Evolutionary conservation across 2,888 invertebrate species (phyloP), one percentile per base, ranked within the genome.

Genomic region (Troilus luridus): DNA sequence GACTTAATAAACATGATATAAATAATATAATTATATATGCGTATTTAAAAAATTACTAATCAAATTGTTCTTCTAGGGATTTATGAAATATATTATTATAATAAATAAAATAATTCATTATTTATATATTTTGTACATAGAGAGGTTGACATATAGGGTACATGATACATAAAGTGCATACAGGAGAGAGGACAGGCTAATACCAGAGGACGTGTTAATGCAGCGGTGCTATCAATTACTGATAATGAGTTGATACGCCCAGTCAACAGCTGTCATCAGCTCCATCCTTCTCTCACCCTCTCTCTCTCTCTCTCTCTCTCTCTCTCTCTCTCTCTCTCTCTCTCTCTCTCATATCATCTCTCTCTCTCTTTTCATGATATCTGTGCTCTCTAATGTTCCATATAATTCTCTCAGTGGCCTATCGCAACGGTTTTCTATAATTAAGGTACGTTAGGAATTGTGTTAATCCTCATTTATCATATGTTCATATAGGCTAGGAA

Each of bases 231-330:
- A 90, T 90, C 67, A 90, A 90, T 90, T 90, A 90, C 81, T 81
- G 67, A 90, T 90, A 81, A 90, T 81, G 90, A 81, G 81, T 81
- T 90, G 90, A 90, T 90, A 90, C 77, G 41, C 54, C 27, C 77
- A 21, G 54, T 81, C 81, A 58, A 12, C 56, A 58, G 54, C 85
- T 85, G 85, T 85, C 85, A 58, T 81, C 81, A 9, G 6, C 11
- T 12, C 0, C 19, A 41, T 9, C 14, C 9, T 24, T 62, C 64
- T 64, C 77, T 81, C 41, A 54, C 12, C 7, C 11, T 14, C 17
- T 7, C 54, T 7, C 14, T 81, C 81, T 81, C 81, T 81, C 14
- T 81, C 17, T 27, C 77, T 9, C 14, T 21, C 67, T 62, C 64
- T 64, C 77, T 81, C 41, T 81, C 12, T 19, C 11, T 14, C 17